phyloP scores from a whole-genome alignment of 2,888 invertebrate genomes.

The Halictus quadricinctus region DNA sequence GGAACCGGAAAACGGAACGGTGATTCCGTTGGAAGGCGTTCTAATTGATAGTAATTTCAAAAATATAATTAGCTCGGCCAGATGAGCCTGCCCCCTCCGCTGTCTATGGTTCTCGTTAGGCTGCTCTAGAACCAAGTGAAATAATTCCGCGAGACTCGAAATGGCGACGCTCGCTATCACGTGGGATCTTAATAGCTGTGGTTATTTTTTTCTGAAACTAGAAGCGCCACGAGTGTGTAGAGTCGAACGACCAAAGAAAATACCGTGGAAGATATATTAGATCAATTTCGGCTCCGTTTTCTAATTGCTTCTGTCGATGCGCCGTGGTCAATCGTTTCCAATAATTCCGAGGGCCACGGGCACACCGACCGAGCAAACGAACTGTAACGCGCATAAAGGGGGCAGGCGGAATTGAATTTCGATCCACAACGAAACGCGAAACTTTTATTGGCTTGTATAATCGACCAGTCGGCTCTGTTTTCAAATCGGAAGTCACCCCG shows the following conservation, averaged over 20 bases:
- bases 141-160: slow-evolving; percentile 35
- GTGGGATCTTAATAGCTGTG: neutral
- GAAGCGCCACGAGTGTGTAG: neutral
- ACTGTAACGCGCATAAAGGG: neutral
- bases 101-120: slow-evolving; percentile 34
- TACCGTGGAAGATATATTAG: neutral
- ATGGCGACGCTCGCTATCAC: neutral
- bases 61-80: slow-evolving; percentile 45
- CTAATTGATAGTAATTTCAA: slow-evolving; percentile 51
- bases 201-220: neutral
- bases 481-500: slow-evolving; percentile 42
- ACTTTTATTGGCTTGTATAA: slow-evolving; percentile 52
- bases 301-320: slow-evolving; percentile 11
- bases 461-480: slow-evolving; percentile 25
- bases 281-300: neutral
- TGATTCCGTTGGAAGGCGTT: slow-evolving; percentile 1
- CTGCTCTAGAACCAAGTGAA: slow-evolving; percentile 24
- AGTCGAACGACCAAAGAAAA: neutral
- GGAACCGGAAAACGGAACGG: neutral
- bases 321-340: slow-evolving; percentile 10
- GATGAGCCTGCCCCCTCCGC: neutral
- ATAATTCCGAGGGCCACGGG: slow-evolving; percentile 23
- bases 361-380: slow-evolving; percentile 9
- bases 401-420: slow-evolving; percentile 41
- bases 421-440: slow-evolving; percentile 34